Percentiles rank a stretch among this genome's conserved stretches.
Evolutionary conservation across 1,140 invertebrate genomes (phyloP).

Genomic region (Magallana ariakensis): DNA sequence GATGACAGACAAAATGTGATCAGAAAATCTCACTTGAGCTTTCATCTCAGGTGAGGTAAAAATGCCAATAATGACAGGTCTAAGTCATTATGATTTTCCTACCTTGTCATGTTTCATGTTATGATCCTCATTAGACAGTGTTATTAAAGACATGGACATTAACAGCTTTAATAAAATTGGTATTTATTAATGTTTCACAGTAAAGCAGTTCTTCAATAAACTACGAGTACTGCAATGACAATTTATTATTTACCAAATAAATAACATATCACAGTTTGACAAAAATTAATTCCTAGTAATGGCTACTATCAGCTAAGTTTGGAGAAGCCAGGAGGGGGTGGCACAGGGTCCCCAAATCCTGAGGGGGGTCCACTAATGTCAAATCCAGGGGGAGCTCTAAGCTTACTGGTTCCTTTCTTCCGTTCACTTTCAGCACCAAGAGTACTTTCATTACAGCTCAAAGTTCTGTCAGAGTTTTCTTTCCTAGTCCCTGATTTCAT

Average conservation of each 20-base stretch:
- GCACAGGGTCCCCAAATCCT: not conserved
- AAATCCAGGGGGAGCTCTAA: not conserved
- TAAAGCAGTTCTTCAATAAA: too few species aligned
- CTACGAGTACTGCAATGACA: too few species aligned
- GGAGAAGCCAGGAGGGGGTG: constrained; percentile 6
- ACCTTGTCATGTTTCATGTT: not conserved
- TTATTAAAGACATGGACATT: too few species aligned
- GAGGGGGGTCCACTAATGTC: not conserved
- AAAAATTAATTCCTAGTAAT: not conserved
- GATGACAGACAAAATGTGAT: too few species aligned
- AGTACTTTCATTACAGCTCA: not conserved
- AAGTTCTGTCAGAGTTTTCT: not conserved
- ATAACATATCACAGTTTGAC: constrained; percentile 22
- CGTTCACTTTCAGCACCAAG: not conserved
- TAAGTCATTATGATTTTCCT: too few species aligned
- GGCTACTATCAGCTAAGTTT: not conserved
- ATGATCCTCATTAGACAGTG: not conserved
- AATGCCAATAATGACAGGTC: too few species aligned
- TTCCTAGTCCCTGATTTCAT: not conserved
- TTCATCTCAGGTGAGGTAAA: not conserved
- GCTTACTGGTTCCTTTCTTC: not conserved
- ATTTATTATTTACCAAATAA: not conserved
- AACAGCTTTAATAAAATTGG: too few species aligned
- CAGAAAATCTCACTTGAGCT: not conserved
- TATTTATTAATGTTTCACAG: too few species aligned